These are phyloP conservation scores for Kuschelorhynchus macadamiae DNA, from an alignment of 2,888 invertebrate genomes.

Conservation along the genomic window DNA sequence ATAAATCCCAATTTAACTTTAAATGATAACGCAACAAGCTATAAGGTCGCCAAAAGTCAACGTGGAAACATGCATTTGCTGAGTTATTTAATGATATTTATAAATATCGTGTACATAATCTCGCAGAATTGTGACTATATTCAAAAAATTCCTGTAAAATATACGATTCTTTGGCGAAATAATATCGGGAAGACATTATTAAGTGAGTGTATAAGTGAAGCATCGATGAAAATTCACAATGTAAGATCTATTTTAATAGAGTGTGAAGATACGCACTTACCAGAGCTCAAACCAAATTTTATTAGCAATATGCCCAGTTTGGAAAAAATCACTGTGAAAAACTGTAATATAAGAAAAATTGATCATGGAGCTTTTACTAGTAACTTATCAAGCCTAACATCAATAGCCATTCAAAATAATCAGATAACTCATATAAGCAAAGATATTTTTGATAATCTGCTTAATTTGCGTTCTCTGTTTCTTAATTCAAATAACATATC, in stretches of 20 bases:
- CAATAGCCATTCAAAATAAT: background rate
- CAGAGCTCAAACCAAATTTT: constrained; percentile 2
- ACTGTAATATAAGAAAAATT: background rate
- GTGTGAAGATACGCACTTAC: background rate
- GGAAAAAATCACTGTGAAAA: background rate
- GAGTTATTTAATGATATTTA: background rate
- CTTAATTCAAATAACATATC: background rate
- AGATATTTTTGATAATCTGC: constrained; percentile 2
- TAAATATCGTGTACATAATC: background rate
- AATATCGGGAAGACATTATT: background rate
- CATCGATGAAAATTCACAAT: background rate
- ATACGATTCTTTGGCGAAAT: background rate
- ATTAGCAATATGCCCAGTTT: constrained; percentile 1
- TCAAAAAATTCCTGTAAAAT: background rate
- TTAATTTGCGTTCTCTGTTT: background rate
- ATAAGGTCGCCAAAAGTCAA: background rate
- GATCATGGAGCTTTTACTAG: constrained; percentile 17
- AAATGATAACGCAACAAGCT: no score
- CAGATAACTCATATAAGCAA: background rate
- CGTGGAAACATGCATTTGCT: background rate
- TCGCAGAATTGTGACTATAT: background rate
- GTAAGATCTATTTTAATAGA: background rate
- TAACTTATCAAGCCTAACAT: background rate
- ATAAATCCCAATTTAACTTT: no score
- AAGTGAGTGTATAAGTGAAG: constrained; percentile 7